These are phyloP conservation scores for Meriones unguiculatus DNA, from an alignment of 2,113 vertebrate genomes.

Conservation along the genomic window DNA sequence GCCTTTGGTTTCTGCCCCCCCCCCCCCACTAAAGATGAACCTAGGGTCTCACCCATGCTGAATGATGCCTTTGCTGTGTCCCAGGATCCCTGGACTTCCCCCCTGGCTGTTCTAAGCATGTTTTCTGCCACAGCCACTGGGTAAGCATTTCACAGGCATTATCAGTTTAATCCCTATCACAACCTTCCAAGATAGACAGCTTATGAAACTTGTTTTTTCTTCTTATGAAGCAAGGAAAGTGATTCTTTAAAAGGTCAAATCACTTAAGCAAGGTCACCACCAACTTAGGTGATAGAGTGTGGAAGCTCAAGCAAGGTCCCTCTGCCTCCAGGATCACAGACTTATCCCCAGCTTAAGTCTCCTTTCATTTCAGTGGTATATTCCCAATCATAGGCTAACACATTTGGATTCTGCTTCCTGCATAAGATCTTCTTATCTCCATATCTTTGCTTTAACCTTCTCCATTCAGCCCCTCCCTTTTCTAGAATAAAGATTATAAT, in stretches of 20 bases:
- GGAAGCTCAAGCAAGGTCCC: conserved; percentile 34
- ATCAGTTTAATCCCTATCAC: conserved; percentile 33
- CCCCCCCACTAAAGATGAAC: not conserved
- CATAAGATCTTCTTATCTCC: not conserved
- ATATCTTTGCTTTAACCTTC: not conserved
- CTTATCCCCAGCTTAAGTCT: conserved; percentile 19
- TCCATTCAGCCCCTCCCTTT: not conserved
- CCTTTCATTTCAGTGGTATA: not conserved
- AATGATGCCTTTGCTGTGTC: not conserved
- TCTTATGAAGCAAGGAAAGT: conserved; percentile 3
- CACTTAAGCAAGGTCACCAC: conserved; percentile 52
- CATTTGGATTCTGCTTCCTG: conserved; percentile 18
- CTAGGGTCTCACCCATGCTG: not conserved
- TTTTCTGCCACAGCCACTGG: not conserved
- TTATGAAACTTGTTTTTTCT: conserved; percentile 8
- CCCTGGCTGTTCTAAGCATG: not conserved
- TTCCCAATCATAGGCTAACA: not conserved
- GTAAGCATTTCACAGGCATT: conserved; percentile 22
- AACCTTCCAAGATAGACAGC: conserved; percentile 11
- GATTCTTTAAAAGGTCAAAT: conserved; percentile 55
- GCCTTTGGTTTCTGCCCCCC: not conserved
- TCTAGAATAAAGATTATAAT: not conserved
- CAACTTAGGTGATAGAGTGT: not conserved
- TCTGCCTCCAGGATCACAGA: not conserved
- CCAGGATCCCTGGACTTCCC: not conserved